These are phyloP conservation scores for Glaucopsyche alexis DNA, from an alignment of 2,888 invertebrate species.

Conservation along the genomic window DNA sequence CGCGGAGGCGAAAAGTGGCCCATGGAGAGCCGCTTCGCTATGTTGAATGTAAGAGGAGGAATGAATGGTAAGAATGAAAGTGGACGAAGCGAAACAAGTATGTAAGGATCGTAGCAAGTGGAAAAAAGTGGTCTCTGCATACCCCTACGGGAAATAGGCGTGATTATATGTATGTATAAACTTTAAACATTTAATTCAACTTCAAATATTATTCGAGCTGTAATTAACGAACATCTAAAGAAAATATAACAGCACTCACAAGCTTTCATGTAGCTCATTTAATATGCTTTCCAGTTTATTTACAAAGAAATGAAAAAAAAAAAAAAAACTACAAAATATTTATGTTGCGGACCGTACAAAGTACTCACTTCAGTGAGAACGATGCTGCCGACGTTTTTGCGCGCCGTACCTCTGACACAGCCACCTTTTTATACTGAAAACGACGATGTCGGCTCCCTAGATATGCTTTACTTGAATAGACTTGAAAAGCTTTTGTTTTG, in stretches of 20 bases:
- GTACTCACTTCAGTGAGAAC: slow-evolving; percentile 59
- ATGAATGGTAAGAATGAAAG: too few relatives aligned
- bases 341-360: slow-evolving; percentile 51
- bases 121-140: too few relatives aligned
- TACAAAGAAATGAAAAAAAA: background rate
- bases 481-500: background rate
- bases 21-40: too few relatives aligned
- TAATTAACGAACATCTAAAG: background rate
- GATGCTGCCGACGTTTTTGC: slow-evolving; percentile 68
- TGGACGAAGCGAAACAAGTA: too few relatives aligned
- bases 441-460: slow-evolving; percentile 37
- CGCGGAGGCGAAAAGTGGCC: too few relatives aligned
- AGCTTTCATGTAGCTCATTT: background rate
- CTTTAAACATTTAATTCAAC: too few relatives aligned
- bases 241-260: background rate
- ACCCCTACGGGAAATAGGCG: too few relatives aligned
- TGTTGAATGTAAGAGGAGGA: too few relatives aligned
- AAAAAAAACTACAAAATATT: slow-evolving; percentile 28
- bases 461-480: background rate
- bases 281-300: background rate
- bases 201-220: too few relatives aligned
- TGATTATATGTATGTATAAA: too few relatives aligned
- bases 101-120: too few relatives aligned
- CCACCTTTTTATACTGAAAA: slow-evolving; percentile 66
- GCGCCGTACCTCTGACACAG: slow-evolving; percentile 66